Conservation (phyloP, 2,888 invertebrate genomes). For the Nineta flava region DNA sequence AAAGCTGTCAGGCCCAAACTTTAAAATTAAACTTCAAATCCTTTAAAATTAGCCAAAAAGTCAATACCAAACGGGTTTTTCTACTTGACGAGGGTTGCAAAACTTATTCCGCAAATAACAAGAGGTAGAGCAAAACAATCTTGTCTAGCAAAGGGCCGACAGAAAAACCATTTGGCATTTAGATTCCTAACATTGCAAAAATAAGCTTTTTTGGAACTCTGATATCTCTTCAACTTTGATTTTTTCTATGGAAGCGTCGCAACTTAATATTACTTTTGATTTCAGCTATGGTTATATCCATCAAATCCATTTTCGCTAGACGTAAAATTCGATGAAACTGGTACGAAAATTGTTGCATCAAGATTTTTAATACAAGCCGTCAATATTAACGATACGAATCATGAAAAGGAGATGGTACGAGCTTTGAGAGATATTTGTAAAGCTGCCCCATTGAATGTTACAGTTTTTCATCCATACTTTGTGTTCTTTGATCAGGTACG, state of each 20-base stretch:
- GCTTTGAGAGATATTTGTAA: constrained; percentile 59
- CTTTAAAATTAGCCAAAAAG: not conserved
- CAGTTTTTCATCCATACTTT: constrained; percentile 90
- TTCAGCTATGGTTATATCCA: constrained; percentile 59
- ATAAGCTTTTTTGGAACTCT: too few relatives aligned
- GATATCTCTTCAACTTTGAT: too few relatives aligned
- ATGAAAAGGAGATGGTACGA: constrained; percentile 82
- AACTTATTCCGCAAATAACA: too few relatives aligned
- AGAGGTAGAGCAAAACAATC: too few relatives aligned
- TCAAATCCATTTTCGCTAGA: constrained; percentile 68
- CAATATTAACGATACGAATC: constrained; percentile 77
- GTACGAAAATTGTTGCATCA: constrained; percentile 62
- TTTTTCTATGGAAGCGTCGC: not conserved
- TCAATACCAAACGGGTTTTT: not conserved
- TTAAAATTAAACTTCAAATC: not conserved
- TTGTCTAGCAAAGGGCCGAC: too few relatives aligned
- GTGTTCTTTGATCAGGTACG: constrained; percentile 81
- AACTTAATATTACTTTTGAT: constrained; percentile 6
- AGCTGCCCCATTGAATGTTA: constrained; percentile 66
- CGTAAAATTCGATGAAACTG: constrained; percentile 62
- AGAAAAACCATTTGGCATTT: too few relatives aligned
- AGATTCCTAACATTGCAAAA: too few relatives aligned
- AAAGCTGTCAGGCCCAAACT: not conserved
- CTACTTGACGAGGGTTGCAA: too few relatives aligned
- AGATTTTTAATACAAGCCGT: constrained; percentile 78